Evolutionary conservation across 2,113 vertebrate genomes (phyloP), one percentile per base, ranked within the genome.

Genomic region (Poeciliopsis retropinna): DNA sequence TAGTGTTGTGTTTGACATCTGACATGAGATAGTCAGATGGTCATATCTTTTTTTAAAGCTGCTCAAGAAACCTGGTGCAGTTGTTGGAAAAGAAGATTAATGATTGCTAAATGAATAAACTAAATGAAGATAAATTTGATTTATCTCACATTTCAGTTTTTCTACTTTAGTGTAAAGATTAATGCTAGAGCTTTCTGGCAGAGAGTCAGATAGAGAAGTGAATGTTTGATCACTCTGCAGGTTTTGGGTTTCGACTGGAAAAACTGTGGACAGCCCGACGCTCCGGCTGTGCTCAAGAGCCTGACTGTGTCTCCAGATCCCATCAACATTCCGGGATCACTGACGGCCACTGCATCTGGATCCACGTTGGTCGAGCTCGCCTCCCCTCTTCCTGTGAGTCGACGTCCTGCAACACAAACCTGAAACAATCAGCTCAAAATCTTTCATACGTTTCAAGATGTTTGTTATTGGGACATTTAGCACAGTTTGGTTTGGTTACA

Each of bases 261-360:
- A 82, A 94, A 95, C 87, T 95, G 94, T 0, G 93, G 94, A 0
- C 22, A 71, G n/a, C 80, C 89, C 0, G 86, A 91, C 2, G 88
- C 27, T 30, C 92, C 93, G 3, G 94, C 93, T 4, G 78, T 93
- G 0, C 31, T 95, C 72, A 91, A 89, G 82, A 83, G 34, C 7
- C 89, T 95, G 31, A 27, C 8, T 0, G 0, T 95, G 79, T 90
- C 92, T 60, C 95, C 94, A 0, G 94, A 95, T 37, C 94, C 94
- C 1, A 92, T 95, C 85, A 0, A 19, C 73, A 91, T 95, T 65
- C 95, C 95, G 0, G 95, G 95, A 12, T 79, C 85, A n/a, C 27
- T 95, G 74, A 91, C 31, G 0, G 93, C 93, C 25, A 81, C 83
- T 0, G 93, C 93, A 0, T 86, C 93, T 0, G 95, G 92, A 2